A percentile compares a stretch with the other conserved stretches of the same genome.
phyloP scores from a whole-genome alignment of 1,140 invertebrate genomes.

The Octopus sinensis region DNA sequence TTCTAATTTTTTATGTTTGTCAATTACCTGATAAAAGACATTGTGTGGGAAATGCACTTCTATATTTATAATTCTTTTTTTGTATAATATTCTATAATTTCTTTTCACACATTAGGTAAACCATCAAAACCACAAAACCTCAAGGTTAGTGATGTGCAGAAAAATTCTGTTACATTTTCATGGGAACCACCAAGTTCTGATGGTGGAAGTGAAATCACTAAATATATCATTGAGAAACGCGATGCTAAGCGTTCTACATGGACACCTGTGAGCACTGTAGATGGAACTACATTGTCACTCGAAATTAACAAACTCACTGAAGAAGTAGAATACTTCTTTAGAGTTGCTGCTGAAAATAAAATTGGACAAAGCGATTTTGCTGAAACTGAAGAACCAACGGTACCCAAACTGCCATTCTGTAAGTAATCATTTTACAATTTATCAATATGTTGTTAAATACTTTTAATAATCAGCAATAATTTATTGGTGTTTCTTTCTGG shows the following conservation, averaged over 20 bases:
- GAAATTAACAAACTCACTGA: conserved; percentile 77
- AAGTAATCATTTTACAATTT: conserved; percentile 53
- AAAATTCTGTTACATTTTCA: conserved; percentile 70
- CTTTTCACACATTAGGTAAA: conserved; percentile 64
- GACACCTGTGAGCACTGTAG: conserved; percentile 43
- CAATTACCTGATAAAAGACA: too few relatives aligned
- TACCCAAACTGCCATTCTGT: conserved; percentile 93
- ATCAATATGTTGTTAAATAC: too few relatives aligned
- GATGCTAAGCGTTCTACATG: conserved; percentile 37
- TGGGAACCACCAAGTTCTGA: conserved; percentile 88
- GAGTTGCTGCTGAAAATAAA: conserved; percentile 93
- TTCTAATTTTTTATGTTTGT: too few relatives aligned
- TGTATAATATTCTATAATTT: too few relatives aligned
- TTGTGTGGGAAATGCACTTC: too few relatives aligned
- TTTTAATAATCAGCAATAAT: too few relatives aligned
- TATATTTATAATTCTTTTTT: too few relatives aligned
- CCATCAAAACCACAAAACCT: conserved; percentile 85
- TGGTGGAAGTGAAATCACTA: conserved; percentile 81
- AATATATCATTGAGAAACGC: conserved; percentile 52
- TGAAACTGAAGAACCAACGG: conserved; percentile 76
- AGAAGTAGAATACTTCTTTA: conserved; percentile 87
- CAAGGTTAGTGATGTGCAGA: conserved; percentile 42
- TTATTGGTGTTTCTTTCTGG: too few relatives aligned
- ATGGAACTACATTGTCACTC: conserved; percentile 38
- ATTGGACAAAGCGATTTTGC: conserved; percentile 89